Evolutionary conservation across 2,888 invertebrate species (phyloP).

Genomic region (Coleophora deauratella): DNA sequence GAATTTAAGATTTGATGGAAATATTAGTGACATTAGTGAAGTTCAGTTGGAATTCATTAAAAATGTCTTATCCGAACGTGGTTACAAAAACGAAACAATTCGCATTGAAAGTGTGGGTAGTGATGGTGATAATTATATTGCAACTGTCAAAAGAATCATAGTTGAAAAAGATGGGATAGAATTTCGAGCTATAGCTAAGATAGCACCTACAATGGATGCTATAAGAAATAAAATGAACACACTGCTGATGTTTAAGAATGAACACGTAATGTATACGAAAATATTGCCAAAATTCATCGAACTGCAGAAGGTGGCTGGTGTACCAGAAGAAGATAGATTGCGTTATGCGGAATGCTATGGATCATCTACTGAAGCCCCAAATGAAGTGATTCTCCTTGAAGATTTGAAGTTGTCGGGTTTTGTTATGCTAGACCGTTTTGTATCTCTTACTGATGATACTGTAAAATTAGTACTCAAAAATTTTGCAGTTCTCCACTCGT

Average conservation of each 20-base stretch:
- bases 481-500: constrained; percentile 28
- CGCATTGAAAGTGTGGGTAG: constrained; percentile 24
- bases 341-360: constrained; percentile 31
- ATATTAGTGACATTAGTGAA: constrained; percentile 19
- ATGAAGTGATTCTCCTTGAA: constrained; percentile 36
- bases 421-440: constrained; percentile 25
- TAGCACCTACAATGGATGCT: constrained; percentile 22
- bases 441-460: neutral
- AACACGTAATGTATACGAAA: constrained; percentile 28
- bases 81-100: constrained; percentile 25
- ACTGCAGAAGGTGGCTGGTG: constrained; percentile 19
- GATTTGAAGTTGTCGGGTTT: constrained; percentile 25
- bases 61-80: constrained; percentile 26
- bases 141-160: constrained; percentile 24
- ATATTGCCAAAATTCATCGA: constrained; percentile 27
- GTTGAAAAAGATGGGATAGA: constrained; percentile 22
- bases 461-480: constrained; percentile 25
- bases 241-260: constrained; percentile 24
- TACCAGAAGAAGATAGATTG: constrained; percentile 24
- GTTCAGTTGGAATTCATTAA: constrained; percentile 29
- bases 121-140: constrained; percentile 31
- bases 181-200: constrained; percentile 28
- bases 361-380: constrained; percentile 17
- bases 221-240: constrained; percentile 15
- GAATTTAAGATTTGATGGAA: constrained; percentile 25